Base-by-base conservation (phyloP, 2,797 vertebrate species). In the Pampus argenteus region DNA sequence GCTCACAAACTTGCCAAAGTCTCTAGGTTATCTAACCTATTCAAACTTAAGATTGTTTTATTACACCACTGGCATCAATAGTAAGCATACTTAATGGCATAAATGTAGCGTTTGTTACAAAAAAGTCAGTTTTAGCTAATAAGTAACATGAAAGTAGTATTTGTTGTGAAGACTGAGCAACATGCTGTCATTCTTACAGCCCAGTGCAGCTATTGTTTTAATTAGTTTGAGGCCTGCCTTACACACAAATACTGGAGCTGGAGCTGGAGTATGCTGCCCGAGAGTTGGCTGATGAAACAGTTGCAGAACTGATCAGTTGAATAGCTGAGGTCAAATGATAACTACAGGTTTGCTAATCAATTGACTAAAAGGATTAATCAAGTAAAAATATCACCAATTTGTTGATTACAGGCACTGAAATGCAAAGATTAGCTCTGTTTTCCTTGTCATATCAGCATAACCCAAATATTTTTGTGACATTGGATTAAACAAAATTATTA, bases 381-480 rank as follows among this genome's bases (percentile, higher is more conserved):
- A 13, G 3, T 47, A 29, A 54, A 25, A 23, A 40, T 25, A 6
- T 5, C 2, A 48, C 18, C 26, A 36, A 26, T 57, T 13, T 15
- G 11, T n/a, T 45, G 20, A 45, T 50, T 10, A 31, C 25, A 55
- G 34, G 2, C 40, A 48, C 7, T 57, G 18, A 36, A 52, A 54
- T 23, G 17, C 13, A 34, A 11, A 20, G 7, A 31, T 56, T 28
- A 45, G 10, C 15, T 36, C 0, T 1, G 34, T 40, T 54, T 36
- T 28, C 34, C 18, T 56, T 42, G n/a, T 74, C 40, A 11, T 63
- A 28, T 40, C 54, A 54, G 17, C 42, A 6, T 26, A 15, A 71
- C 52, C 36, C 5, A 48, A 25, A 66, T 69, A 23, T 13, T 22
- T 47, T 57, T 31, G 22, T 20, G 3, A 42, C 22, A 25, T 63